Evolutionary conservation across 2,113 vertebrate genomes (phyloP).

Genomic region (Apodemus speciosus): DNA sequence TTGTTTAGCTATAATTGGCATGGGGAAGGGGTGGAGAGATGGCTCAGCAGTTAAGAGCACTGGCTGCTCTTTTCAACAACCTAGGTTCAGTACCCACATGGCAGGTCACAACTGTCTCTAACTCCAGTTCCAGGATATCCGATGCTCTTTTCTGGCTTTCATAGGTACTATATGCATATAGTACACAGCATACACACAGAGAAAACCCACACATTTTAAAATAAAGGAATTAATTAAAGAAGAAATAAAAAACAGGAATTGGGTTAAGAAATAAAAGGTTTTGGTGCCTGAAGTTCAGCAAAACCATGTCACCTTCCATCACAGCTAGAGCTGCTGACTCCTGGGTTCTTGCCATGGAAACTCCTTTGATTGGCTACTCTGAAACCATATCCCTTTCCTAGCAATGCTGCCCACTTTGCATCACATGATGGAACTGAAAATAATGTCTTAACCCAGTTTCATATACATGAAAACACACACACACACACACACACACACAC

Average conservation of each 20-base stretch:
- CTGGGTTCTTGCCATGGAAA: slow-evolving; percentile 21
- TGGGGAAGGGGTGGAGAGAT: not conserved
- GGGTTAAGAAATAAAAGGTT: not conserved
- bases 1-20: not conserved
- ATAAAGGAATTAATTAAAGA: not conserved
- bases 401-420: not conserved
- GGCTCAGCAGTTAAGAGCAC: not conserved
- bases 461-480: not conserved
- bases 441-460: not conserved
- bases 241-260: not conserved
- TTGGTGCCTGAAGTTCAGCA: not conserved
- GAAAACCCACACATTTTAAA: not conserved
- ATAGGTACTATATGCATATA: not conserved
- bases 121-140: not conserved
- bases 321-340: not conserved
- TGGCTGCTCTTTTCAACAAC: not conserved
- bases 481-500: not conserved
- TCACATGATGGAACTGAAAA: not conserved
- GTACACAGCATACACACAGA: too few species aligned
- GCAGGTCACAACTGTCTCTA: not conserved
- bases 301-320: not conserved
- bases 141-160: not conserved
- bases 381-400: slow-evolving; percentile 31
- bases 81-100: not conserved
- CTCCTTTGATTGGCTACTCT: not conserved